phyloP scores from a whole-genome alignment of 1,140 invertebrate genomes.

The Drosophila athabasca region DNA sequence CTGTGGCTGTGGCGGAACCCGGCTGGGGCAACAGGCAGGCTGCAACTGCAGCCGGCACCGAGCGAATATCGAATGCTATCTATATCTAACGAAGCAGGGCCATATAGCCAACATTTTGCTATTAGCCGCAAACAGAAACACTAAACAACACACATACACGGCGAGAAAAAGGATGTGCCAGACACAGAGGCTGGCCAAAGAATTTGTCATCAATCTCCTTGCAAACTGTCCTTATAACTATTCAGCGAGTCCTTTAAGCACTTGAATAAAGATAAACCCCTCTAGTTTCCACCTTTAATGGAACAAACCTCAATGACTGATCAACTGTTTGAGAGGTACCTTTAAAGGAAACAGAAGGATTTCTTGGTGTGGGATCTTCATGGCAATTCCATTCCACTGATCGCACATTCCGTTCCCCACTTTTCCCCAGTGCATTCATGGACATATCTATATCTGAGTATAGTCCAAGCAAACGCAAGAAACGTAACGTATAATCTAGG shows the following conservation, averaged over 20 bases:
- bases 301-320: too few species aligned
- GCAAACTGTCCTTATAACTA: too few species aligned
- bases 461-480: conserved; percentile 68
- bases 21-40: conserved; percentile 31
- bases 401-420: not conserved
- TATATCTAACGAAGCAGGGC: conserved; percentile 79
- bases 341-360: too few species aligned
- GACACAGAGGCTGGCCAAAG: not conserved
- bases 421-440: conserved; percentile 34
- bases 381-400: too few species aligned
- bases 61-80: conserved; percentile 78
- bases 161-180: conserved; percentile 2
- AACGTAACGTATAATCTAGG: conserved; percentile 77
- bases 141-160: conserved; percentile 30
- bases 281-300: too few species aligned
- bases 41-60: conserved; percentile 72
- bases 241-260: too few species aligned
- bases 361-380: too few species aligned
- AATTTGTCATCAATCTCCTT: too few species aligned
- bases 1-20: conserved; percentile 3
- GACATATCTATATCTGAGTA: conserved; percentile 59
- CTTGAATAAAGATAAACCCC: too few species aligned
- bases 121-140: conserved; percentile 77
- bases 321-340: too few species aligned
- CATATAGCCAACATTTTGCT: conserved; percentile 80